phyloP scores from a whole-genome alignment of 2,113 vertebrate species.

The Protobothrops flavoviridis region DNA sequence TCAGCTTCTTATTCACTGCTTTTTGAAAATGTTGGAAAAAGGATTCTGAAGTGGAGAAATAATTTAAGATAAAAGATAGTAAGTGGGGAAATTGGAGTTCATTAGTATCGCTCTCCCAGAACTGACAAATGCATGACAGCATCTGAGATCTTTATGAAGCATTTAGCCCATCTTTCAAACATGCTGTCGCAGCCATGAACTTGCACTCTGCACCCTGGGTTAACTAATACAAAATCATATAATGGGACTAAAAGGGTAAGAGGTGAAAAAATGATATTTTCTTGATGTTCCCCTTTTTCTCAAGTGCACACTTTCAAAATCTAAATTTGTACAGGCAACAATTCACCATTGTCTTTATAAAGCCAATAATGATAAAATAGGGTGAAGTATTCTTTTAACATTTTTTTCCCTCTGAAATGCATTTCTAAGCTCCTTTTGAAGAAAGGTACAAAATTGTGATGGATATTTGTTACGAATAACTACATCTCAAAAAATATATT shows the following conservation, averaged over 20 bases:
- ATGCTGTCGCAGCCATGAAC: background rate
- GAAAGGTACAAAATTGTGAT: background rate
- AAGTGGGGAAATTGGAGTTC: slow-evolving; percentile 41
- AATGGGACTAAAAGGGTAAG: background rate
- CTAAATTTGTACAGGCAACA: background rate
- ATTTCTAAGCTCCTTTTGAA: background rate
- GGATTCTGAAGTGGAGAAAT: slow-evolving; percentile 38
- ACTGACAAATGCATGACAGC: background rate
- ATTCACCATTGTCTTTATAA: background rate
- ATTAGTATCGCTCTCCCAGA: slow-evolving; percentile 10
- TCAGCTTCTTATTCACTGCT: slow-evolving; percentile 4
- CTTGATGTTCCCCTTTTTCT: background rate
- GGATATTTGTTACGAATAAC: background rate
- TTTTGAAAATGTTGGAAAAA: slow-evolving; percentile 18
- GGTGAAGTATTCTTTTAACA: background rate
- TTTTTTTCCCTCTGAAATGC: background rate
- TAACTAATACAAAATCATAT: background rate
- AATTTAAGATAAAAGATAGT: slow-evolving; percentile 35
- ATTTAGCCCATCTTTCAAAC: fast-evolving
- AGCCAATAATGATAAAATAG: background rate
- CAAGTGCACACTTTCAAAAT: background rate
- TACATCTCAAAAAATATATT: background rate
- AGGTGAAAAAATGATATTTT: background rate
- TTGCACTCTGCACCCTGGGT: fast-evolving
- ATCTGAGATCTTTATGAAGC: background rate